These are phyloP conservation scores for Parauchenoglanis punctatus DNA, from an alignment of 2,797 vertebrate genomes.

Conservation along the genomic window DNA sequence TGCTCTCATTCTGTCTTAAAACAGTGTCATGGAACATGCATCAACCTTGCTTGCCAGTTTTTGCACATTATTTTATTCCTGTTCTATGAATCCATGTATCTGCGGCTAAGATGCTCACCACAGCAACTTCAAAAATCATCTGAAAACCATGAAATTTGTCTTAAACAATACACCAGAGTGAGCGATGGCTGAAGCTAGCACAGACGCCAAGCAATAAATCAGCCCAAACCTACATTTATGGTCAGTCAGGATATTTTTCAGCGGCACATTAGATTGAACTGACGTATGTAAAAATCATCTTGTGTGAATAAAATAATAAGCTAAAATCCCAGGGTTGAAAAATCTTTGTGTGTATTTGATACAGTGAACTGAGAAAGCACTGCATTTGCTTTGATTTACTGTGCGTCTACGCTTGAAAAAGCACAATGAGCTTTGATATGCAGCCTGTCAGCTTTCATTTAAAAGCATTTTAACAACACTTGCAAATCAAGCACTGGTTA, in stretches of 20 bases:
- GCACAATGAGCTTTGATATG: constrained; percentile 29
- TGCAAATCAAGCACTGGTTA: constrained; percentile 10
- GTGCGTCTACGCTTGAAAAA: neutral
- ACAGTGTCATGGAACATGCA: neutral
- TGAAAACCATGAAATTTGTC: neutral
- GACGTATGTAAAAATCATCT: neutral
- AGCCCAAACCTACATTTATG: neutral
- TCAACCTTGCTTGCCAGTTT: neutral
- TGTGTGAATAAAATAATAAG: constrained; percentile 8
- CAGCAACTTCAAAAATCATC: neutral
- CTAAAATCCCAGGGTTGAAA: neutral
- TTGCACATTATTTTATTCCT: neutral
- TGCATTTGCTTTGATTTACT: neutral
- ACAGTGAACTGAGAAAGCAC: neutral
- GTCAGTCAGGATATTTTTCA: neutral
- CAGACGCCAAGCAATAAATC: neutral
- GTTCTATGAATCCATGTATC: neutral
- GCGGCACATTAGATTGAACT: neutral
- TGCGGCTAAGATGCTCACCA: neutral
- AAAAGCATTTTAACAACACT: constrained; percentile 19
- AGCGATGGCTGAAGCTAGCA: neutral
- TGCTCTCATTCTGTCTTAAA: neutral
- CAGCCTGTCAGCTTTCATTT: constrained; percentile 13
- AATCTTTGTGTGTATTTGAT: neutral
- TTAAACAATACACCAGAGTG: neutral